phyloP scores from a whole-genome alignment of 2,113 vertebrate species.

The Rhinolophus ferrumequinum region DNA sequence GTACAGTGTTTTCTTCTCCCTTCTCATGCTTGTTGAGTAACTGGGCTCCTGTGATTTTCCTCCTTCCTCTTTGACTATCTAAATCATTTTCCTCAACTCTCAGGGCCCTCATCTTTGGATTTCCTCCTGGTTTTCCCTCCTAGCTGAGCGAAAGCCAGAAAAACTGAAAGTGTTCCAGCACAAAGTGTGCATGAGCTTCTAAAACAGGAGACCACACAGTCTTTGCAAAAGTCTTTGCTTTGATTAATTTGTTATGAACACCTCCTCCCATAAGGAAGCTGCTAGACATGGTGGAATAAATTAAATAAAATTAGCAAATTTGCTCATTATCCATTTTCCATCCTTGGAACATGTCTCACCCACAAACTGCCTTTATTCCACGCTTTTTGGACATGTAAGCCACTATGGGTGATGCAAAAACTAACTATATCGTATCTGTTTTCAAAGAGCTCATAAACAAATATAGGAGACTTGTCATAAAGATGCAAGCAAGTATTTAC shows the following conservation, averaged over 20 bases:
- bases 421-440: neutral
- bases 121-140: neutral
- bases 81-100: neutral
- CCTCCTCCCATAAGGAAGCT: neutral
- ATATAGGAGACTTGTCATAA: neutral
- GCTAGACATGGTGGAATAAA: neutral
- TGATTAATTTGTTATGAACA: neutral
- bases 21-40: neutral
- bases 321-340: neutral
- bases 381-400: neutral
- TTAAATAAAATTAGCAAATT: slow-evolving; percentile 10
- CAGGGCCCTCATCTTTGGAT: neutral
- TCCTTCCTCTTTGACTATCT: neutral
- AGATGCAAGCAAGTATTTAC: slow-evolving; percentile 25
- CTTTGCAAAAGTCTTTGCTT: neutral
- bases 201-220: neutral
- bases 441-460: slow-evolving; percentile 1
- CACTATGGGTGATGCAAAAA: neutral
- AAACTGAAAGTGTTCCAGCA: neutral
- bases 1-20: neutral
- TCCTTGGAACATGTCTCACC: neutral
- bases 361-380: neutral
- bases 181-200: neutral
- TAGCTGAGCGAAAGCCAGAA: neutral
- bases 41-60: neutral